Percentiles rank a stretch among this genome's conserved stretches.
These are phyloP conservation scores for Oscheius sp. DNA, from an alignment of 2,888 invertebrate genomes.

Conservation along the genomic window DNA sequence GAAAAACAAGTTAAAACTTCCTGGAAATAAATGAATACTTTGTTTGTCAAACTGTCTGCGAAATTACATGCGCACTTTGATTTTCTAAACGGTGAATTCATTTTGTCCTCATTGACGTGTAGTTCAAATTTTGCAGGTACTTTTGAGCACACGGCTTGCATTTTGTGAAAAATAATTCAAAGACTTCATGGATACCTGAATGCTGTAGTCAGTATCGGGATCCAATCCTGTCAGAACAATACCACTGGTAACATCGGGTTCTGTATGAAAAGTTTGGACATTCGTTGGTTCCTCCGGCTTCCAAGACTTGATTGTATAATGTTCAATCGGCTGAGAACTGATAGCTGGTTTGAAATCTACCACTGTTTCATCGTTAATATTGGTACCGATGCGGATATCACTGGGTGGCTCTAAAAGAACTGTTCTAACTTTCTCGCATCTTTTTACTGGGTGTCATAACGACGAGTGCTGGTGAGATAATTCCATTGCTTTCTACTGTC, in stretches of 20 bases:
- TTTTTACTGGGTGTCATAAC: constrained; percentile 68
- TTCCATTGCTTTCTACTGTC: constrained; percentile 66
- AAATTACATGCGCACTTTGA: no score
- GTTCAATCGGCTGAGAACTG: constrained; percentile 55
- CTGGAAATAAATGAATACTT: no score
- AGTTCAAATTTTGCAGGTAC: no score
- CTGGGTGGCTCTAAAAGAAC: constrained; percentile 65
- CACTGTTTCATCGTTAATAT: constrained; percentile 71
- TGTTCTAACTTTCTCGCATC: background rate
- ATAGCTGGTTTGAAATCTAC: constrained; percentile 69
- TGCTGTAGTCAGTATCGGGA: constrained; percentile 67
- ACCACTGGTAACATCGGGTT: constrained; percentile 50
- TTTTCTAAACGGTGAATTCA: no score
- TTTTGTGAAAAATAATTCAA: no score
- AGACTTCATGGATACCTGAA: constrained; percentile 51
- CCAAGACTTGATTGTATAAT: constrained; percentile 63
- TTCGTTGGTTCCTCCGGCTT: constrained; percentile 57
- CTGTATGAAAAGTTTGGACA: constrained; percentile 50
- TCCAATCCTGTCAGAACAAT: constrained; percentile 59
- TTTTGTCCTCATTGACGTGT: no score
- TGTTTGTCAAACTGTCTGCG: no score
- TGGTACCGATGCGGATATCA: constrained; percentile 68
- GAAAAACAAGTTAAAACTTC: no score
- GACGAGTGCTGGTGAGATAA: constrained; percentile 66
- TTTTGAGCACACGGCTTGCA: no score